Percentiles rank a stretch among this genome's conserved stretches.
phyloP scores from a whole-genome alignment of 2,797 vertebrate species.

The Echeneis naucrates region DNA sequence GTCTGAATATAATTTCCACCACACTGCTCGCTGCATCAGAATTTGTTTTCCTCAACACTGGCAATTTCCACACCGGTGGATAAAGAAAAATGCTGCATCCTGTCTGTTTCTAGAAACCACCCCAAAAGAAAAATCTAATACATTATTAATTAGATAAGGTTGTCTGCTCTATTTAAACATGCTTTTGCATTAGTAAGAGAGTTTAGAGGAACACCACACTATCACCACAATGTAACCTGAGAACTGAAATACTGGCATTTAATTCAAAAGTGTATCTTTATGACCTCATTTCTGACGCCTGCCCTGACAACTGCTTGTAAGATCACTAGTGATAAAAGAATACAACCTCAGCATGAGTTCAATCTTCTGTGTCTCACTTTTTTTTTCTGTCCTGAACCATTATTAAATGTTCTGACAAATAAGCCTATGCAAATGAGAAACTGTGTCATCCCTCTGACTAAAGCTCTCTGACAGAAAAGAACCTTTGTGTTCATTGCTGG shows the following conservation, averaged over 20 bases:
- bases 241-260: slow-evolving; percentile 1
- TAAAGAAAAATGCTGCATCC: slow-evolving; percentile 35
- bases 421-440: slow-evolving; percentile 39
- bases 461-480: slow-evolving; percentile 45
- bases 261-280: not conserved
- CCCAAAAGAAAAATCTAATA: slow-evolving; percentile 37
- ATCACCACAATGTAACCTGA: slow-evolving; percentile 6
- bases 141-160: slow-evolving; percentile 52
- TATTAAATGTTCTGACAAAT: slow-evolving; percentile 21
- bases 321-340: slow-evolving; percentile 33
- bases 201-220: slow-evolving; percentile 24
- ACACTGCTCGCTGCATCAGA: slow-evolving; percentile 59
- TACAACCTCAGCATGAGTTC: slow-evolving; percentile 20
- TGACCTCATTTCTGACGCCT: not conserved
- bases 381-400: not conserved
- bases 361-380: slow-evolving; percentile 27
- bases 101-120: slow-evolving; percentile 28
- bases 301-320: not conserved
- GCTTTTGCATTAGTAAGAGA: slow-evolving; percentile 28
- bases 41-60: slow-evolving; percentile 57
- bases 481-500: slow-evolving; percentile 49
- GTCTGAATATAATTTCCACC: slow-evolving; percentile 66
- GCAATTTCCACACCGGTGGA: slow-evolving; percentile 58
- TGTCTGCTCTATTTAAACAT: slow-evolving; percentile 39
- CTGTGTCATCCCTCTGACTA: slow-evolving; percentile 12